phyloP scores from a whole-genome alignment of 2,888 invertebrate genomes.

The Tachina grossa region DNA sequence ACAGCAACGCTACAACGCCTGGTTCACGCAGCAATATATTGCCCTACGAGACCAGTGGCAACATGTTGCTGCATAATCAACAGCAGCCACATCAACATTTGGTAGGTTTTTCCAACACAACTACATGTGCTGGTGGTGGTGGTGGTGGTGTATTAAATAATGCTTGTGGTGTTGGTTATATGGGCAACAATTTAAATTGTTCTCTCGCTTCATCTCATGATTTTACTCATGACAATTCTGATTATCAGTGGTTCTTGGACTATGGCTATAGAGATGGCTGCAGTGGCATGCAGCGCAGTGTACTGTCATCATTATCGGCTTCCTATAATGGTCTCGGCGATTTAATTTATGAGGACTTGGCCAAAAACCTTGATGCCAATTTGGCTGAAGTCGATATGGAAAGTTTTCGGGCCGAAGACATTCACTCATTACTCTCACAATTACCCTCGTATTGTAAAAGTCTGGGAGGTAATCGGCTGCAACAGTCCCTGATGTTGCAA shows the following conservation, averaged over 20 bases:
- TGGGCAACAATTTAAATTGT: slow-evolving; percentile 80
- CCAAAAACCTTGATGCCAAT: slow-evolving; percentile 95
- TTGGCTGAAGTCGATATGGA: slow-evolving; percentile 98
- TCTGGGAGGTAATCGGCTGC: slow-evolving; percentile 81
- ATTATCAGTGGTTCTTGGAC: slow-evolving; percentile 95
- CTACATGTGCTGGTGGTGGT: slow-evolving; percentile 74
- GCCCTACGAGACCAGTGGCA: slow-evolving; percentile 72
- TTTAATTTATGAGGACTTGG: slow-evolving; percentile 90
- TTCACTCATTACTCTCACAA: slow-evolving; percentile 91
- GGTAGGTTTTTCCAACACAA: slow-evolving; percentile 75
- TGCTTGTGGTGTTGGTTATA: slow-evolving; percentile 77
- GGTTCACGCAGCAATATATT: slow-evolving; percentile 75
- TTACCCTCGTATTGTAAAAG: slow-evolving; percentile 89
- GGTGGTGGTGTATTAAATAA: slow-evolving; percentile 75
- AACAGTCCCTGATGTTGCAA: slow-evolving; percentile 77
- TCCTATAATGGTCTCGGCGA: slow-evolving; percentile 89
- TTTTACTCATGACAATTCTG: slow-evolving; percentile 93
- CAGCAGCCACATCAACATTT: slow-evolving; percentile 75
- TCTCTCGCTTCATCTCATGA: slow-evolving; percentile 84
- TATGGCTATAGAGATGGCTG: slow-evolving; percentile 93
- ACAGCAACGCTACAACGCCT: slow-evolving; percentile 82
- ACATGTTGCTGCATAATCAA: slow-evolving; percentile 71
- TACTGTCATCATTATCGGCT: slow-evolving; percentile 91
- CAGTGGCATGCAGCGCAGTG: slow-evolving; percentile 88
- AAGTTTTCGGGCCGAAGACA: slow-evolving; percentile 95